These are phyloP conservation scores for Pyrrhosoma nymphula DNA, from an alignment of 2,888 invertebrate species.

Conservation along the genomic window DNA sequence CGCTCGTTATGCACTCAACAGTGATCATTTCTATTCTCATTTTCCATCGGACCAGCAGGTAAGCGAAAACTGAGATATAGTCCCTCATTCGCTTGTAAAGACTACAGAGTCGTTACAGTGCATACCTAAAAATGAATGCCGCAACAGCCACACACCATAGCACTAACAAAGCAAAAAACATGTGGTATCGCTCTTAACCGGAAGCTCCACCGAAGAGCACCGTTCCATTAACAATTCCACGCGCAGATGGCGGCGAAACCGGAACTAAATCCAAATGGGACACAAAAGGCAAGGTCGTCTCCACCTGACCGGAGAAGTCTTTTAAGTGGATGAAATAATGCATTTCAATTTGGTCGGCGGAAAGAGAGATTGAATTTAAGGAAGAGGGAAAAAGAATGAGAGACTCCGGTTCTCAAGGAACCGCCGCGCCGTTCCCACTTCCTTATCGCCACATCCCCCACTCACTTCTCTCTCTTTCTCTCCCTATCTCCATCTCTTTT, in stretches of 20 bases:
- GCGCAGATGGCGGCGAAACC: not conserved
- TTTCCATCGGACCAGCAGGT: too few relatives aligned
- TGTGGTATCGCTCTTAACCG: too few relatives aligned
- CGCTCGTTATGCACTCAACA: too few relatives aligned
- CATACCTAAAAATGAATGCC: too few relatives aligned
- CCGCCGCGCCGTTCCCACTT: not conserved
- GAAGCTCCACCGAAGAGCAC: not conserved
- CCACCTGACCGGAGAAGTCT: not conserved
- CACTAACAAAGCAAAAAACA: too few relatives aligned
- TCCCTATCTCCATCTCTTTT: not conserved
- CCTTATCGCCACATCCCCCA: not conserved
- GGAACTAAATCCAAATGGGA: not conserved
- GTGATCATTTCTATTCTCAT: too few relatives aligned
- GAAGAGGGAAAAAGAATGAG: not conserved
- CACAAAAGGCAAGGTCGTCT: not conserved
- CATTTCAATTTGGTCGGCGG: not conserved
- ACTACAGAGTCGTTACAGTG: too few relatives aligned
- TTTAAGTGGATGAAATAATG: not conserved
- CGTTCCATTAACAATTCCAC: not conserved
- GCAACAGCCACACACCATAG: too few relatives aligned
- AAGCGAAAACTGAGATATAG: too few relatives aligned
- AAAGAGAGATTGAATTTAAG: slow-evolving; percentile 3
- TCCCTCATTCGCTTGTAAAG: too few relatives aligned
- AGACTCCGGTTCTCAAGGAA: not conserved
- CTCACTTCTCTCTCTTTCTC: too few relatives aligned